Percentiles rank a stretch among this genome's conserved stretches.
phyloP scores from a whole-genome alignment of 2,797 vertebrate species.

The Todus mexicanus region DNA sequence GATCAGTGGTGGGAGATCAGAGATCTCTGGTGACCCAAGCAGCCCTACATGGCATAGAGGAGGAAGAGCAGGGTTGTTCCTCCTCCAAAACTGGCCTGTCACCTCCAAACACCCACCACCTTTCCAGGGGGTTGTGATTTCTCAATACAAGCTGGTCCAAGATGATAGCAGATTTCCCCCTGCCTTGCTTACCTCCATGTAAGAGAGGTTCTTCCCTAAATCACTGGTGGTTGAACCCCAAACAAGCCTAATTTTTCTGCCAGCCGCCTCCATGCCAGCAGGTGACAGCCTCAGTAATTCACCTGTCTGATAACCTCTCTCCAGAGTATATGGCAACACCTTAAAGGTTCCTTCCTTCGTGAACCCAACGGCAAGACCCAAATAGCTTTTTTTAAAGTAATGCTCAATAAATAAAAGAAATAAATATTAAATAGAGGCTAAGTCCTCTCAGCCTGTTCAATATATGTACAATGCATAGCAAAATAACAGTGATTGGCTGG shows the following conservation, averaged over 20 bases:
- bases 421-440: conserved; percentile 78
- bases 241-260: conserved; percentile 26
- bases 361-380: not conserved
- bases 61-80: not conserved
- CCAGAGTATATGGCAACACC: not conserved
- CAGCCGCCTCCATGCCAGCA: not conserved
- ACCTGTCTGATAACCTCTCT: not conserved
- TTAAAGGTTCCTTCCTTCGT: not conserved
- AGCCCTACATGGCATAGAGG: not conserved
- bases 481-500: conserved; percentile 55
- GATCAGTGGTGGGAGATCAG: not conserved
- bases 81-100: not conserved
- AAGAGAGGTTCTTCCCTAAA: conserved; percentile 40
- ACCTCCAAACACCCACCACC: not conserved
- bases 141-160: conserved; percentile 28
- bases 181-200: conserved; percentile 52
- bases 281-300: not conserved
- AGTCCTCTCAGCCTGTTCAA: conserved; percentile 42
- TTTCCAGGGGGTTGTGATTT: not conserved
- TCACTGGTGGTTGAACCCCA: conserved; percentile 20
- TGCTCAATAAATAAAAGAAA: conserved; percentile 82
- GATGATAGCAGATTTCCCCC: not conserved
- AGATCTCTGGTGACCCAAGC: not conserved
- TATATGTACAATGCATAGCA: conserved; percentile 82
- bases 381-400: not conserved